These are phyloP conservation scores for Ophion obscuratus DNA, from an alignment of 2,888 invertebrate genomes.

Conservation along the genomic window DNA sequence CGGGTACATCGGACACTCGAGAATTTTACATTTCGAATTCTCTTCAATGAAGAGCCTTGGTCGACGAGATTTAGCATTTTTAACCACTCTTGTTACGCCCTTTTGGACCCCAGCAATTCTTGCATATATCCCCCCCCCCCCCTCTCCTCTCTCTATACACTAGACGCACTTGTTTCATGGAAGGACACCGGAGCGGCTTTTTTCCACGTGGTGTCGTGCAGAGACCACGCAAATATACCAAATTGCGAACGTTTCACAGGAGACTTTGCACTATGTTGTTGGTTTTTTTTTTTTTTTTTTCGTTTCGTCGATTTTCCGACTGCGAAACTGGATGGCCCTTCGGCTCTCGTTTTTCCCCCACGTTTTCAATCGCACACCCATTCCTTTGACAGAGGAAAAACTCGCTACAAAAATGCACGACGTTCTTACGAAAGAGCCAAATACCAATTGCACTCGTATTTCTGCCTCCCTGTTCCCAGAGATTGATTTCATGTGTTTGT, in stretches of 20 bases:
- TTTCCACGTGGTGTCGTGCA: background rate
- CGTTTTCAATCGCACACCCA: background rate
- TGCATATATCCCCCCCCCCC: too few relatives aligned
- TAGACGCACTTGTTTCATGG: constrained; percentile 3
- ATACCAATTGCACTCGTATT: constrained; percentile 7
- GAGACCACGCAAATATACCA: constrained; percentile 13
- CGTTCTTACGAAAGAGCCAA: background rate
- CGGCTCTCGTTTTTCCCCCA: background rate
- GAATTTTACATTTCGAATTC: constrained; percentile 22
- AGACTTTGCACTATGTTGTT: background rate
- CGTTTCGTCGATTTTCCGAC: background rate
- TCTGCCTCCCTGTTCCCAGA: background rate
- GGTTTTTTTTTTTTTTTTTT: background rate
- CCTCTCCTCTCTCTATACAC: too few relatives aligned
- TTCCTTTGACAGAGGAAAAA: background rate
- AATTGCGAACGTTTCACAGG: constrained; percentile 15
- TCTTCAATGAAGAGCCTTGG: background rate
- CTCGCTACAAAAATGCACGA: background rate
- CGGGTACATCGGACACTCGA: constrained; percentile 44
- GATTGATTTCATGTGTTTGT: background rate
- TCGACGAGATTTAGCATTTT: background rate
- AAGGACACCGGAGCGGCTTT: background rate
- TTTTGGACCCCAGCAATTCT: background rate
- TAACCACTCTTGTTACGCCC: background rate
- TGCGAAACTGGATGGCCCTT: background rate